Evolutionary conservation across 2,888 invertebrate species (phyloP).

Genomic region (Leucophenga maculata): DNA sequence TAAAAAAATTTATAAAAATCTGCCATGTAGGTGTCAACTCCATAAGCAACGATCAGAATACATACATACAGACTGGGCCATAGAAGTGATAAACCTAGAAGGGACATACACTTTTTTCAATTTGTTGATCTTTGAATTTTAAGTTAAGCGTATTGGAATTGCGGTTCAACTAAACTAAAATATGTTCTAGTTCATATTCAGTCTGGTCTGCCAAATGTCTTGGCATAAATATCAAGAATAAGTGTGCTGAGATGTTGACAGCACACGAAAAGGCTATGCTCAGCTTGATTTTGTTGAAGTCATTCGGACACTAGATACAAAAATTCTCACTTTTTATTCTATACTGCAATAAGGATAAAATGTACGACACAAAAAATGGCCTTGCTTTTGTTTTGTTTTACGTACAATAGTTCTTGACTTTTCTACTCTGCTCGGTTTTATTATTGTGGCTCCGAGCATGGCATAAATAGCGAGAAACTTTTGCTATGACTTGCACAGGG

Average conservation of each 20-base stretch:
- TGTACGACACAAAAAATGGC: slow-evolving; percentile 48
- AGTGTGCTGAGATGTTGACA: not conserved
- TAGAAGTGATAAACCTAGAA: too few relatives aligned
- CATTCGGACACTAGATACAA: slow-evolving; percentile 37
- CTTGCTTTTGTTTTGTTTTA: slow-evolving; percentile 44
- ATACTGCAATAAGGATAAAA: not conserved
- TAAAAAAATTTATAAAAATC: too few relatives aligned
- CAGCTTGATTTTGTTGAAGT: slow-evolving; percentile 25
- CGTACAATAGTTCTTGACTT: slow-evolving; percentile 2
- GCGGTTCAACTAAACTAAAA: too few relatives aligned
- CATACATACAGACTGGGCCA: too few relatives aligned
- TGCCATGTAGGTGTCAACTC: too few relatives aligned
- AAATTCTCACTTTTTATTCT: slow-evolving; percentile 34
- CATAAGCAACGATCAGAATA: too few relatives aligned
- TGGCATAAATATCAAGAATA: slow-evolving; percentile 40
- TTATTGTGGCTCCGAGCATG: slow-evolving; percentile 45
- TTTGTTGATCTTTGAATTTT: too few relatives aligned
- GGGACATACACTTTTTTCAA: too few relatives aligned
- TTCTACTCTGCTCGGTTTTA: slow-evolving; percentile 29
- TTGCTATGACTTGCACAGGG: slow-evolving; percentile 43
- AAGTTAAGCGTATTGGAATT: not conserved
- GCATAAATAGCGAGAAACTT: slow-evolving; percentile 39
- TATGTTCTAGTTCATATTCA: too few relatives aligned
- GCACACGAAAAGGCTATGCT: not conserved
- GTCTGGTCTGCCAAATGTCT: not conserved